Percentiles rank a stretch among this genome's conserved stretches.
phyloP scores from a whole-genome alignment of 2,113 vertebrate genomes.

The Psittacula cyanocephala region DNA sequence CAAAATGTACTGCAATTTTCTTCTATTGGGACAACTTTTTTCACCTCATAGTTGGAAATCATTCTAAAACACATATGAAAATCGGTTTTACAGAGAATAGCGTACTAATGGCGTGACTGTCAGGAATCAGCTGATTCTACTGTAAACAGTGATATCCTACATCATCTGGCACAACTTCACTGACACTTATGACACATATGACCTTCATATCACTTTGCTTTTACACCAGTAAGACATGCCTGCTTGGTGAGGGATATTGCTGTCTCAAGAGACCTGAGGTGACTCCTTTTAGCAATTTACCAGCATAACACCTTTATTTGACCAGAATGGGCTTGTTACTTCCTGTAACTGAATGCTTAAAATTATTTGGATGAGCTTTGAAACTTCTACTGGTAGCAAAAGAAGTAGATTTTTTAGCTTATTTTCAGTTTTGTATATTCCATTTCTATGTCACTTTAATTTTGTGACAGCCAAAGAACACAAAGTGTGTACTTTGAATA shows the following conservation, averaged over 20 bases:
- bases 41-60: background rate
- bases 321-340: background rate
- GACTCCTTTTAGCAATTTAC: background rate
- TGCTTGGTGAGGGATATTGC: background rate
- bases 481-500: background rate
- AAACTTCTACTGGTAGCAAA: background rate
- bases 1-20: background rate
- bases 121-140: background rate
- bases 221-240: background rate
- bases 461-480: background rate
- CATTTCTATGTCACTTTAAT: background rate
- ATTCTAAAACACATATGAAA: background rate
- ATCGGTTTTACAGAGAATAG: background rate
- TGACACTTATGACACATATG: background rate
- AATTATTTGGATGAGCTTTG: background rate
- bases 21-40: background rate
- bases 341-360: background rate
- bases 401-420: background rate
- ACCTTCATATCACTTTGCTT: background rate
- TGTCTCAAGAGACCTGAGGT: background rate
- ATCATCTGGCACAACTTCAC: background rate
- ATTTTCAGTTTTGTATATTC: background rate
- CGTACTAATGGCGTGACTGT: background rate
- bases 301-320: background rate
- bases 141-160: background rate